A percentile compares a stretch with the other conserved stretches of the same genome.
Conservation (phyloP, 2,797 vertebrate genomes). For the Malurus leucopterus region DNA sequence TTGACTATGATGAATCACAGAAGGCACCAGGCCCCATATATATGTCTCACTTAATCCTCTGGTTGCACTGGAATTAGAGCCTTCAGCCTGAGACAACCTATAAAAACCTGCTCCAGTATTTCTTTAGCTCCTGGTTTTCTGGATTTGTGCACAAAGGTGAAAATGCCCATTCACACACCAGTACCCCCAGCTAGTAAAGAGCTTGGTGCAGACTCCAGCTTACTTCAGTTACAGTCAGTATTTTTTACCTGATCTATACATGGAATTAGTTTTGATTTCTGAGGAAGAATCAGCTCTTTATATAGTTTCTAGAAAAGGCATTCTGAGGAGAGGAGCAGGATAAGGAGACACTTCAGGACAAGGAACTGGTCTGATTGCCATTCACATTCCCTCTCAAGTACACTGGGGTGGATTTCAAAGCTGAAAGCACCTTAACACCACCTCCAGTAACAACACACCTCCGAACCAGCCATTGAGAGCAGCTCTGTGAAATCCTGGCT, state of each 20-base stretch:
- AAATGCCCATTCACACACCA: background rate
- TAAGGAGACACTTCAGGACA: background rate
- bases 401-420: background rate
- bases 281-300: background rate
- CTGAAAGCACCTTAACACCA: background rate
- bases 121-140: background rate
- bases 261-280: background rate
- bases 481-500: background rate
- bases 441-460: background rate
- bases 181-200: background rate
- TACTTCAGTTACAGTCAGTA: background rate
- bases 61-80: background rate
- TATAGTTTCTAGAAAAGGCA: background rate
- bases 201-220: background rate
- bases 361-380: background rate
- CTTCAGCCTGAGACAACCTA: background rate
- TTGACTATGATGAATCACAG: background rate
- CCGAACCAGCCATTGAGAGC: background rate
- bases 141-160: background rate
- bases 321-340: background rate
- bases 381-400: background rate
- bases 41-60: background rate
- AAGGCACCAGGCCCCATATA: background rate
- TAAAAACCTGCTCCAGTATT: background rate
- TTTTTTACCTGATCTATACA: background rate